phyloP scores from a whole-genome alignment of 2,888 invertebrate species.

The Didymodactylos carnosus region DNA sequence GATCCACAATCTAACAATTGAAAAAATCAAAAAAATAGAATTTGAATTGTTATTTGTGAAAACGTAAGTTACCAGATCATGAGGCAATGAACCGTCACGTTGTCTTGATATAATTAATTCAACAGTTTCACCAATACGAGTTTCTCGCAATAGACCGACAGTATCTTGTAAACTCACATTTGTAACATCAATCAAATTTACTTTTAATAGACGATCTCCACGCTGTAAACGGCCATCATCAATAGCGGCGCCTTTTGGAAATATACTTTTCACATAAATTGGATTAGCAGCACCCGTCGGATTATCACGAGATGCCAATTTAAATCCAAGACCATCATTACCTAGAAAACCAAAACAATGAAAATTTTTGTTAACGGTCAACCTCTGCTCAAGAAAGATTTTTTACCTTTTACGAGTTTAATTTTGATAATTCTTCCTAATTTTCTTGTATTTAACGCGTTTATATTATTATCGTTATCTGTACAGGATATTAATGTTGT shows the following conservation, averaged over 20 bases:
- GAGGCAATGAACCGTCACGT: neutral
- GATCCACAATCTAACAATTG: no score
- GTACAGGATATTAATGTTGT: no score
- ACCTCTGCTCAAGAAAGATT: no score
- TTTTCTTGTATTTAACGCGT: conserved; percentile 6
- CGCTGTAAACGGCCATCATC: conserved; percentile 73
- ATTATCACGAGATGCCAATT: conserved; percentile 12
- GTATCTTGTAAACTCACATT: conserved; percentile 8
- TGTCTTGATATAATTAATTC: conserved; percentile 11
- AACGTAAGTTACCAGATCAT: neutral
- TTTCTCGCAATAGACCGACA: conserved; percentile 8
- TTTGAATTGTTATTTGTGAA: no score
- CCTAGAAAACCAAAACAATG: no score
- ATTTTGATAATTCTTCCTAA: conserved; percentile 8
- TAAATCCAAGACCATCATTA: conserved; percentile 9
- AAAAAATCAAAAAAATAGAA: no score
- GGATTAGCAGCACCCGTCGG: conserved; percentile 38
- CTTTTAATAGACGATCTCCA: conserved; percentile 71
- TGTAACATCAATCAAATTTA: conserved; percentile 18
- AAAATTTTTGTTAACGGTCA: no score
- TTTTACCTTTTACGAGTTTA: conserved; percentile 3
- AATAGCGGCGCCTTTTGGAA: conserved; percentile 72
- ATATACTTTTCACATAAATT: conserved; percentile 89
- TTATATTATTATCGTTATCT: neutral
- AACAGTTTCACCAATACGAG: conserved; percentile 5